Evolutionary conservation across 1,140 invertebrate species (phyloP).

Genomic region (Bombus ignitus): DNA sequence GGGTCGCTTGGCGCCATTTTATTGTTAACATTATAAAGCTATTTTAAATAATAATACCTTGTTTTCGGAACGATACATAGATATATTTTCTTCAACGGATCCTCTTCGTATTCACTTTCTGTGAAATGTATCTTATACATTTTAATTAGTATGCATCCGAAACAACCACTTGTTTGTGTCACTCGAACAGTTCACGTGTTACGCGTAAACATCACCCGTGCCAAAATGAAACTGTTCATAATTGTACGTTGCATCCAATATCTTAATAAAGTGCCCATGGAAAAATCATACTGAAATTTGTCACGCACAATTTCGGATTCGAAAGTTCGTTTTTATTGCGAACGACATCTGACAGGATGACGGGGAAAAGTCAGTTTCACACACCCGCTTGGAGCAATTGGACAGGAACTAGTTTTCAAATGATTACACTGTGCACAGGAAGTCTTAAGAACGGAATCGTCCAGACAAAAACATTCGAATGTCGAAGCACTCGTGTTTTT

Average conservation of each 20-base stretch:
- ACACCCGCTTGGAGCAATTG: slow-evolving; percentile 8
- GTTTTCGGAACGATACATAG: slow-evolving; percentile 19
- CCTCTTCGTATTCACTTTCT: slow-evolving; percentile 12
- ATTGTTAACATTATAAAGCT: slow-evolving; percentile 34
- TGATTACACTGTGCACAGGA: not conserved
- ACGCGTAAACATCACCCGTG: not conserved
- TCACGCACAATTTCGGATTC: not conserved
- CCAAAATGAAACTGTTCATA: not conserved
- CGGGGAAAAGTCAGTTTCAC: not conserved
- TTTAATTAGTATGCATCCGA: slow-evolving; percentile 20
- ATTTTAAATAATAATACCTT: slow-evolving; percentile 54
- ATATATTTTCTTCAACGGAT: slow-evolving; percentile 24
- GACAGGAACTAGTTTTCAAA: slow-evolving; percentile 28
- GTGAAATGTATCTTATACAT: not conserved
- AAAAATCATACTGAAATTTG: not conserved
- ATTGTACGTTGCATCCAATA: not conserved
- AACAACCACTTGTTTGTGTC: slow-evolving; percentile 32
- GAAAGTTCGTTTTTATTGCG: not conserved
- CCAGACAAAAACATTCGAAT: not conserved
- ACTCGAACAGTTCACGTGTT: slow-evolving; percentile 22
- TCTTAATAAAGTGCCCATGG: not conserved
- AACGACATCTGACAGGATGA: not conserved
- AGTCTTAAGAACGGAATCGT: not conserved
- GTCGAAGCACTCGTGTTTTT: not conserved
- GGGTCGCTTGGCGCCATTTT: slow-evolving; percentile 33